Evolutionary conservation across 2,113 vertebrate genomes (phyloP).

Genomic region (Chaetops frenatus): DNA sequence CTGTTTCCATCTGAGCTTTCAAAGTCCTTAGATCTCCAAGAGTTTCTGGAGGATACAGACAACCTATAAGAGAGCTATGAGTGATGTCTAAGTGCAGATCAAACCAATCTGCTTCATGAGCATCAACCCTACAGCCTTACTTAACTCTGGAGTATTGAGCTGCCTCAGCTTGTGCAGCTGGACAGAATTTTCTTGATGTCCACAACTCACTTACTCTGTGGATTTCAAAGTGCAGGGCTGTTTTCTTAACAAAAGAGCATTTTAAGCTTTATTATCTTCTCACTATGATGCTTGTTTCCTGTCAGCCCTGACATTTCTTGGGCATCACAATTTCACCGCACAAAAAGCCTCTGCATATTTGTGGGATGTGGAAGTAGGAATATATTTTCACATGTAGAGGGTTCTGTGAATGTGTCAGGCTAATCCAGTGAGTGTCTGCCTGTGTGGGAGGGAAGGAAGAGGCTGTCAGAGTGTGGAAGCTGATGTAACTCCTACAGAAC

Average conservation of each 20-base stretch:
- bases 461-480: background rate
- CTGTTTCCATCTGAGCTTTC: background rate
- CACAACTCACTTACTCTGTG: background rate
- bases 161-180: background rate
- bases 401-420: background rate
- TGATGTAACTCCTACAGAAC: background rate
- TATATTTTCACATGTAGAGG: background rate
- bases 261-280: background rate
- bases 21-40: background rate
- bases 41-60: background rate
- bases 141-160: background rate
- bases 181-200: background rate
- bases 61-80: background rate
- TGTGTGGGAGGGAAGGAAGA: background rate
- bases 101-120: background rate
- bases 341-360: background rate
- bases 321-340: background rate
- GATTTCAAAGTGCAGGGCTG: background rate
- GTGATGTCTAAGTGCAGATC: background rate
- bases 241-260: background rate
- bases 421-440: background rate
- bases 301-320: background rate
- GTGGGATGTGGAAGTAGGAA: background rate
- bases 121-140: background rate
- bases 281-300: background rate